phyloP scores from a whole-genome alignment of 1,140 invertebrate genomes.

The Caenorhabditis latens region DNA sequence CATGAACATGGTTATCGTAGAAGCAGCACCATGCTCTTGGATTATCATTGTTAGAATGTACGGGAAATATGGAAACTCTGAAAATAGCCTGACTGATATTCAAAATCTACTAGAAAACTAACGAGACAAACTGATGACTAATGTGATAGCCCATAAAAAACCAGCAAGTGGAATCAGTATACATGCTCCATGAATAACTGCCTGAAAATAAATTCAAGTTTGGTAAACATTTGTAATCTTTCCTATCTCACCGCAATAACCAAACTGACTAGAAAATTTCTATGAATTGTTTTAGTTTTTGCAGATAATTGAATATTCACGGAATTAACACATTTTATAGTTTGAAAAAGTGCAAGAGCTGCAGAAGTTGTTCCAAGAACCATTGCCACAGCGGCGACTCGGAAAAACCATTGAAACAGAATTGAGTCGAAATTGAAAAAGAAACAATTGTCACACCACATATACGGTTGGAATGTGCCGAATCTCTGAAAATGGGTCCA shows the following conservation, averaged over 20 bases:
- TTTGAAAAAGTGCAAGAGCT: background rate
- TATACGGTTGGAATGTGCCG: background rate
- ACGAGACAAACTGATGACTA: slow-evolving; percentile 7
- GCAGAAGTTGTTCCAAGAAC: background rate
- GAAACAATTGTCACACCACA: slow-evolving; percentile 31
- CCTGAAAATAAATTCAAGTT: background rate
- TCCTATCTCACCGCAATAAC: background rate
- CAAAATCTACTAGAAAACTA: background rate
- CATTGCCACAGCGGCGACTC: background rate
- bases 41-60: background rate
- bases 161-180: background rate
- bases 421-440: slow-evolving; percentile 14
- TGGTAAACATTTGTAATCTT: background rate
- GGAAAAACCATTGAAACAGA: background rate
- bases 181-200: background rate
- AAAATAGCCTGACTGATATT: background rate
- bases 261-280: slow-evolving; percentile 10
- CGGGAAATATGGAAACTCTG: slow-evolving; percentile 2
- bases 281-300: background rate
- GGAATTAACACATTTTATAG: background rate
- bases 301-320: background rate
- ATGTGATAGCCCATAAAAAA: background rate
- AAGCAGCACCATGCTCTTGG: background rate
- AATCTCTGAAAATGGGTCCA: background rate
- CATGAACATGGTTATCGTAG: background rate